A percentile compares a stretch with the other conserved stretches of the same genome.
Evolutionary conservation across 2,797 vertebrate species (phyloP).

Genomic region (Hydrolagus colliei): DNA sequence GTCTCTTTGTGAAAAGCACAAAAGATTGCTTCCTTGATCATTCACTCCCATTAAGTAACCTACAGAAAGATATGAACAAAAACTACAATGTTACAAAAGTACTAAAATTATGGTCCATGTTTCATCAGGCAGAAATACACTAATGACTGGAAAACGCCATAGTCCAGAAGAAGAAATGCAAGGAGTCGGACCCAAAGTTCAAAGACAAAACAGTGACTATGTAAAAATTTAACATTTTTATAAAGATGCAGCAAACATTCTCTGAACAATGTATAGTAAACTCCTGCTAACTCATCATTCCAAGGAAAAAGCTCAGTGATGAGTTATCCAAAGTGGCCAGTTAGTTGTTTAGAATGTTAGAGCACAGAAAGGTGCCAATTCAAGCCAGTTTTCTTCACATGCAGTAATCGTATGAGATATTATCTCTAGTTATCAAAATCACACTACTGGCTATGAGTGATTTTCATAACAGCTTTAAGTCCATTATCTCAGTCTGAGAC

Average conservation of each 20-base stretch:
- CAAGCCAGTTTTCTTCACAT: no score
- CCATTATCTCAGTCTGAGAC: no score
- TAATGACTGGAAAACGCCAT: constrained; percentile 63
- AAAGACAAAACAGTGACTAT: constrained; percentile 65
- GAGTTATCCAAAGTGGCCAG: no score
- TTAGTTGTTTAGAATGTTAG: no score
- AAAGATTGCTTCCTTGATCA: constrained; percentile 58
- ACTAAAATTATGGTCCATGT: background rate
- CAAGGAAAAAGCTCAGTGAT: no score
- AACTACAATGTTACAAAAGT: no score
- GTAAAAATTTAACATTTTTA: constrained; percentile 15
- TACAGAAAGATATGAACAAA: constrained; percentile 44
- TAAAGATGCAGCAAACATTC: background rate
- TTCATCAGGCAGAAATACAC: constrained; percentile 55
- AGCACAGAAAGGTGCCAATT: no score
- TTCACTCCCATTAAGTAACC: constrained; percentile 43
- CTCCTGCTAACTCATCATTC: no score
- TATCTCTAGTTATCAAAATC: no score
- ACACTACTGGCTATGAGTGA: no score
- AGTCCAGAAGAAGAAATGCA: constrained; percentile 60
- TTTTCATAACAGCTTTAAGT: no score
- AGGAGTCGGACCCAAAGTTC: constrained; percentile 61
- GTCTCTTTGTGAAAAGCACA: constrained; percentile 58
- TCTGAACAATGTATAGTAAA: background rate
- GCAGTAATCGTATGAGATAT: no score